phyloP scores from a whole-genome alignment of 2,113 vertebrate genomes.

The Protobothrops mucrosquamatus region DNA sequence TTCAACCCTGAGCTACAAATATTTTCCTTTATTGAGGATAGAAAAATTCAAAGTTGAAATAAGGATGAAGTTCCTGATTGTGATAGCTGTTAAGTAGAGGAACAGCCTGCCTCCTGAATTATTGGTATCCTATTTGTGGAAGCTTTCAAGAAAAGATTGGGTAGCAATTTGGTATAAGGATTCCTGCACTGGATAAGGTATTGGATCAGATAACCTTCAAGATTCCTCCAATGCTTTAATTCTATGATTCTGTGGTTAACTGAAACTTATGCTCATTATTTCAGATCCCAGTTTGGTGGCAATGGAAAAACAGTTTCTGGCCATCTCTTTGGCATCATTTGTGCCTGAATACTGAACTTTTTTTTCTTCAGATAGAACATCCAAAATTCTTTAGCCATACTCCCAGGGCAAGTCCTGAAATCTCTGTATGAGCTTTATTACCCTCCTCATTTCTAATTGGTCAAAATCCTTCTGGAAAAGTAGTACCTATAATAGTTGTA shows the following conservation, averaged over 20 bases:
- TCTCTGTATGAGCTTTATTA: neutral
- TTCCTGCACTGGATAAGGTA: neutral
- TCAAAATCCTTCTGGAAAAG: neutral
- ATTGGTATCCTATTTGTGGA: neutral
- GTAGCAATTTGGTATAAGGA: neutral
- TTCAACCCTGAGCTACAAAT: neutral
- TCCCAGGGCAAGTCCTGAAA: neutral
- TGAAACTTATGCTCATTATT: neutral
- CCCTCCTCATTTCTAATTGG: neutral
- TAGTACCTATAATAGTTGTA: neutral
- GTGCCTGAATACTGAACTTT: neutral
- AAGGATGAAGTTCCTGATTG: neutral
- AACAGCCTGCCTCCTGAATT: neutral
- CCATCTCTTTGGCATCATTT: neutral
- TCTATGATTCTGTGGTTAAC: neutral
- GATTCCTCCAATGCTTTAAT: neutral
- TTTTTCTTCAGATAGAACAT: neutral
- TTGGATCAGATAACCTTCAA: neutral
- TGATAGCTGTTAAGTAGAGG: neutral
- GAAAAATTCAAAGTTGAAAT: neutral
- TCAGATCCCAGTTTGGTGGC: neutral
- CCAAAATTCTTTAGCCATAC: neutral
- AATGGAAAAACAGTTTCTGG: neutral
- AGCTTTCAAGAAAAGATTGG: neutral
- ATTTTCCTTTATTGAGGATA: neutral